Evolutionary conservation across 1,140 invertebrate species (phyloP), one percentile per base, ranked within the genome.

Genomic region (Euwallacea fornicatus): DNA sequence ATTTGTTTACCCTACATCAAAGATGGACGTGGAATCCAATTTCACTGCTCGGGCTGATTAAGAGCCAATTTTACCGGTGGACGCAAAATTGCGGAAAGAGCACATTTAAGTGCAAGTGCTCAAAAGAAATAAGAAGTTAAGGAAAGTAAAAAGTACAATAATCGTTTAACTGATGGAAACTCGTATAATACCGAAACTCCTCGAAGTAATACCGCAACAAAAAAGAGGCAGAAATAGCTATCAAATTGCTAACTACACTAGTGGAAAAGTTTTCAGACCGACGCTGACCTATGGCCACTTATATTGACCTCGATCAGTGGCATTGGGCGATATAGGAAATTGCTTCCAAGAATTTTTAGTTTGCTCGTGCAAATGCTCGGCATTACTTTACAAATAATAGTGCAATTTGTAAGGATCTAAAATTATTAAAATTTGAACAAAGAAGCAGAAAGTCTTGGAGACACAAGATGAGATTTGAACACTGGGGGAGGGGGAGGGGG

Each of bases 231-330:
- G 53, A 65, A 65, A 42, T 55, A 33, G 63, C 63, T 54, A 65
- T 65, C 50, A 65, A 65, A 65, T 54, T 42, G 63, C 63, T 65
- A 65, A 65, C 63, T 65, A 33, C 63, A 65, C 16, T 44, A 65
- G 47, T 65, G 21, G 63, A 65, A 65, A 65, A 65, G 15, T 65
- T 65, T 65, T 53, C 63, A 54, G 63, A 65, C 63, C 42, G 63
- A 42, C 9, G 63, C 63, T 41, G 63, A 65, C 63, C 63, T 54
- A 41, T 54, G 63, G 63, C 63, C 63, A 65, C 63, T 65, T 65
- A 65, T 50, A 65, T 65, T 65, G 53, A 65, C 63, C 63, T 50
- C 63, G 63, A 65, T 65, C 46, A 42, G 9, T 44, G 33, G 33
- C 13, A 65, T 21, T 42, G 33, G 46, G 63, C 47, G 13, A 33